phyloP scores from a whole-genome alignment of 2,113 vertebrate genomes.

The Sturnira hondurensis region DNA sequence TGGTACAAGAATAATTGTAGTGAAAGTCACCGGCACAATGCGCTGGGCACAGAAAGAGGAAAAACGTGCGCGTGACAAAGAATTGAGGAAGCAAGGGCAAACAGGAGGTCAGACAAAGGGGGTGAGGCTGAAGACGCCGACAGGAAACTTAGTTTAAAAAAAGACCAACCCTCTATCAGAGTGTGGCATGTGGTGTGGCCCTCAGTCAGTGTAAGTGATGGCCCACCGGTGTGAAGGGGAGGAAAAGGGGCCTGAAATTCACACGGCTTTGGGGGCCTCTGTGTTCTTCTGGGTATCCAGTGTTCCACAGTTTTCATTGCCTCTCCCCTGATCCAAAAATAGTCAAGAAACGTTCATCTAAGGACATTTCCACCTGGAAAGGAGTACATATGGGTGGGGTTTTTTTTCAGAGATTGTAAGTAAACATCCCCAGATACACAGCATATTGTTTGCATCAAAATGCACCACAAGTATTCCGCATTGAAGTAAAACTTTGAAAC shows the following conservation, averaged over 20 bases:
- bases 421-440: not conserved
- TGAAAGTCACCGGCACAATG: not conserved
- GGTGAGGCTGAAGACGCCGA: fast-evolving
- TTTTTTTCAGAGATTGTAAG: not conserved
- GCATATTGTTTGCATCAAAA: not conserved
- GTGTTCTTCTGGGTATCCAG: not conserved
- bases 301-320: fast-evolving
- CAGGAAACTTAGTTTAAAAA: too few species aligned
- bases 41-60: not conserved
- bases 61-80: fast-evolving
- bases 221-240: not conserved
- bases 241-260: not conserved
- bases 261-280: fast-evolving
- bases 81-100: not conserved
- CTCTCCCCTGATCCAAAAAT: not conserved
- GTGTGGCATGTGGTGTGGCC: fast-evolving
- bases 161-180: not conserved
- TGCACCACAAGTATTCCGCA: not conserved
- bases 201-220: fast-evolving
- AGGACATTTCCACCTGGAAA: not conserved
- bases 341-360: not conserved
- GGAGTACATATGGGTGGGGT: not conserved
- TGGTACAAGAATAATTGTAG: not conserved
- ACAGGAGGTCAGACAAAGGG: not conserved
- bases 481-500: not conserved